These are phyloP conservation scores for Carpatolechia fugitivella DNA, from an alignment of 2,888 invertebrate genomes.

Conservation along the genomic window DNA sequence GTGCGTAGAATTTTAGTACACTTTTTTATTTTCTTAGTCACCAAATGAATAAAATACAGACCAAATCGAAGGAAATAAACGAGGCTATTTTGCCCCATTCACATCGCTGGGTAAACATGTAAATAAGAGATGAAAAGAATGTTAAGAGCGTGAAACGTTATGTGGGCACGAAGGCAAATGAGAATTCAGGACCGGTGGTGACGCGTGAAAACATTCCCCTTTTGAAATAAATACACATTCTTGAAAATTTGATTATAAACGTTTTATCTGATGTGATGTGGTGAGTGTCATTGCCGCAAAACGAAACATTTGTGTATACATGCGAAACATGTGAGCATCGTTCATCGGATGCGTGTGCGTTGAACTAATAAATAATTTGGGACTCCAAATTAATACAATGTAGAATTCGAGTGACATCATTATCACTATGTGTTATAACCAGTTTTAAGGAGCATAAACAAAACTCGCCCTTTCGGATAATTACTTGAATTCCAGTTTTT, in stretches of 20 bases:
- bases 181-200: background rate
- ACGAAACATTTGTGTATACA: too few species aligned
- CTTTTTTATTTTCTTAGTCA: background rate
- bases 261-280: background rate
- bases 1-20: too few species aligned
- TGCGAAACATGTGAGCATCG: too few species aligned
- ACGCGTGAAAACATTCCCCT: background rate
- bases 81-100: slow-evolving; percentile 14
- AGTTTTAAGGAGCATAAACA: too few species aligned
- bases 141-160: slow-evolving; percentile 16
- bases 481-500: too few species aligned
- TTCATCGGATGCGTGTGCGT: too few species aligned
- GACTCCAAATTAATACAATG: too few species aligned
- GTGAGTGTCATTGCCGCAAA: too few species aligned
- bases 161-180: slow-evolving; percentile 7
- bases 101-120: slow-evolving; percentile 20
- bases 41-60: background rate
- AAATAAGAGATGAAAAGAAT: slow-evolving; percentile 19
- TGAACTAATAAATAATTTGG: too few species aligned
- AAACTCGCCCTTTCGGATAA: too few species aligned
- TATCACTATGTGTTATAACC: too few species aligned
- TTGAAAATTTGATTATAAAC: background rate
- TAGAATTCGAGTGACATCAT: too few species aligned
- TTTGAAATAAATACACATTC: background rate
- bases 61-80: slow-evolving; percentile 16